phyloP scores from a whole-genome alignment of 2,797 vertebrate genomes.

The Mico argentatus region DNA sequence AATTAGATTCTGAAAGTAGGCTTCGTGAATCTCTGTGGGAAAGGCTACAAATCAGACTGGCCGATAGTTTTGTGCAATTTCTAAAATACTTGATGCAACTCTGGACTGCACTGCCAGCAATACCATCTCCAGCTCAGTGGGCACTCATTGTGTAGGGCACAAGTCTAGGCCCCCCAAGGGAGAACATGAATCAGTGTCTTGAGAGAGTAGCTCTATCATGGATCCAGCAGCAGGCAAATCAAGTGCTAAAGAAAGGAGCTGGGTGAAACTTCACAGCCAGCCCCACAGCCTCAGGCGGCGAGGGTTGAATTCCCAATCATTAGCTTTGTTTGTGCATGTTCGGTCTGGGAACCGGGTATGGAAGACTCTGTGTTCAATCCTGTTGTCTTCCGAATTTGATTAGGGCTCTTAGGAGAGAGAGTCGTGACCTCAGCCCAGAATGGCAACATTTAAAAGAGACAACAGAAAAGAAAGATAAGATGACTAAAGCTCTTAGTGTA shows the following conservation, averaged over 20 bases:
- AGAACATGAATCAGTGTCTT: neutral
- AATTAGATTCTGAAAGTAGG: slow-evolving; percentile 19
- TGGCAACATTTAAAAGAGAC: neutral
- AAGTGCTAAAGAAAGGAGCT: slow-evolving; percentile 6
- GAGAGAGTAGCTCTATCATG: neutral
- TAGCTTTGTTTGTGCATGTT: slow-evolving; percentile 74
- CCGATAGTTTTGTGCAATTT: neutral
- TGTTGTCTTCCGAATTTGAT: slow-evolving; percentile 46
- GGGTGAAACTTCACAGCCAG: neutral
- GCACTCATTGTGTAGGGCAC: neutral
- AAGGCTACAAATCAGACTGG: neutral
- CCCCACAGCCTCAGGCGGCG: slow-evolving; percentile 42
- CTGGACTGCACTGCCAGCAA: neutral
- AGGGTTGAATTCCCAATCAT: slow-evolving; percentile 61
- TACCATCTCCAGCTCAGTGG: neutral
- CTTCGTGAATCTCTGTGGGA: slow-evolving; percentile 11
- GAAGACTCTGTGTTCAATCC: slow-evolving; percentile 8
- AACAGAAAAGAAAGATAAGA: slow-evolving; percentile 31
- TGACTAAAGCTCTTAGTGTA: slow-evolving; percentile 7
- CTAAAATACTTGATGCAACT: neutral
- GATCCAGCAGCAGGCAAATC: neutral
- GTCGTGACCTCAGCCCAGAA: slow-evolving; percentile 8
- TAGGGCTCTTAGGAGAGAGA: slow-evolving; percentile 6
- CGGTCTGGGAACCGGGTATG: neutral
- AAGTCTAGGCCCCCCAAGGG: neutral